phyloP scores from a whole-genome alignment of 2,113 vertebrate species.

The Plotosus lineatus region DNA sequence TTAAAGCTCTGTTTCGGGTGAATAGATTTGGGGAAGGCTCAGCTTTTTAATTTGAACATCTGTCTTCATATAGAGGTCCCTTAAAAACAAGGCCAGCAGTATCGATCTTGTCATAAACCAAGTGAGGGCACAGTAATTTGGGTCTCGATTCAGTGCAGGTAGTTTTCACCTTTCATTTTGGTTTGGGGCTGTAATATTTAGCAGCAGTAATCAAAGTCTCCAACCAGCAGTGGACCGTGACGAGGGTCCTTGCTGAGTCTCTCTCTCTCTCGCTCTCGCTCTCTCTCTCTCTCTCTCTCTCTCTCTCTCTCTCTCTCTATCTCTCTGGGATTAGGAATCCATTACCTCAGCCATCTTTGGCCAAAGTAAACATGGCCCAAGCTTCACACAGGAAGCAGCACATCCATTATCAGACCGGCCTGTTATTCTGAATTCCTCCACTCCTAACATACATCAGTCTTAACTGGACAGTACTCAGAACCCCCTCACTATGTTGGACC shows the following conservation, averaged over 20 bases:
- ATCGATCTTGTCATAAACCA: conserved; percentile 57
- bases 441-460: conserved; percentile 44
- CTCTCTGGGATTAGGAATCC: conserved; percentile 36
- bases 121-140: conserved; percentile 35
- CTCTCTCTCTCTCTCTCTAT: not conserved
- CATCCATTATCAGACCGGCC: conserved; percentile 39
- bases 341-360: conserved; percentile 42
- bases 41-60: conserved; percentile 50
- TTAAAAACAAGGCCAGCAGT: conserved; percentile 43
- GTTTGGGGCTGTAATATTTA: conserved; percentile 40
- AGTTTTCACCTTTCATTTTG: conserved; percentile 41
- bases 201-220: conserved; percentile 47
- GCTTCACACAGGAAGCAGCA: conserved; percentile 37
- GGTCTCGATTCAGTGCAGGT: conserved; percentile 37
- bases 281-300: not conserved
- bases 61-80: conserved; percentile 51
- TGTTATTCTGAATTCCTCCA: conserved; percentile 31
- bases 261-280: not conserved
- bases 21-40: conserved; percentile 25
- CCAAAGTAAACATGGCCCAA: conserved; percentile 28
- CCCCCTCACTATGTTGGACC: conserved; percentile 23
- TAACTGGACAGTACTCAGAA: conserved; percentile 49
- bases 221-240: conserved; percentile 41
- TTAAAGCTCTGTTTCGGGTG: conserved; percentile 29
- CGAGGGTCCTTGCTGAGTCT: conserved; percentile 6